Percentiles rank a stretch among this genome's conserved stretches.
These are phyloP conservation scores for Latheticus oryzae DNA, from an alignment of 2,888 invertebrate species.

Conservation along the genomic window DNA sequence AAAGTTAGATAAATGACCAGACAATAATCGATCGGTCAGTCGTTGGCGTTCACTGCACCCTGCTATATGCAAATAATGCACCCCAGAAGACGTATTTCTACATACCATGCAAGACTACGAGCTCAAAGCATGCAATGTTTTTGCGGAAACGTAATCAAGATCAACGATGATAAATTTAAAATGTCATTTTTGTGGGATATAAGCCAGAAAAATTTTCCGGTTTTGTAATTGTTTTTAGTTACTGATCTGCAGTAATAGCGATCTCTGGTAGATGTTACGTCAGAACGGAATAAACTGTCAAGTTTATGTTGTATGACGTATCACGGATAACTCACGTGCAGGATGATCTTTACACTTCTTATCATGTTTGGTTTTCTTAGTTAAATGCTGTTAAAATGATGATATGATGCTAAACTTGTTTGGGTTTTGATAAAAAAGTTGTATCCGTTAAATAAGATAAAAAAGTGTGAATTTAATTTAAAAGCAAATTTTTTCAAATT, in stretches of 20 bases:
- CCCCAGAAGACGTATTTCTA: conserved; percentile 31
- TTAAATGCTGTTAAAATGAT: conserved; percentile 22
- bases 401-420: conserved; percentile 36
- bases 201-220: too few species aligned
- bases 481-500: too few species aligned
- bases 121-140: conserved; percentile 10
- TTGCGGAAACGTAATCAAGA: conserved; percentile 14
- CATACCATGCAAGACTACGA: too few species aligned
- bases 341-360: conserved; percentile 52
- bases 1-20: conserved; percentile 28
- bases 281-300: conserved; percentile 39
- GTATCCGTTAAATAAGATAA: background rate
- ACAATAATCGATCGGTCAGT: conserved; percentile 43
- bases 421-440: conserved; percentile 33
- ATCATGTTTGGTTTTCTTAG: conserved; percentile 43
- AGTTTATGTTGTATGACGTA: conserved; percentile 45
- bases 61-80: conserved; percentile 45
- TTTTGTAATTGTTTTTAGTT: too few species aligned
- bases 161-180: conserved; percentile 19
- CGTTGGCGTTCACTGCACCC: conserved; percentile 49
- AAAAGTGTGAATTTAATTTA: conserved; percentile 1
- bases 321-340: conserved; percentile 50
- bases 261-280: conserved; percentile 43
- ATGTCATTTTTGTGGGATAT: too few species aligned
- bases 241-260: too few species aligned